Evolutionary conservation across 2,113 vertebrate genomes (phyloP), one percentile per base, ranked within the genome.

Genomic region (Eira barbara): DNA sequence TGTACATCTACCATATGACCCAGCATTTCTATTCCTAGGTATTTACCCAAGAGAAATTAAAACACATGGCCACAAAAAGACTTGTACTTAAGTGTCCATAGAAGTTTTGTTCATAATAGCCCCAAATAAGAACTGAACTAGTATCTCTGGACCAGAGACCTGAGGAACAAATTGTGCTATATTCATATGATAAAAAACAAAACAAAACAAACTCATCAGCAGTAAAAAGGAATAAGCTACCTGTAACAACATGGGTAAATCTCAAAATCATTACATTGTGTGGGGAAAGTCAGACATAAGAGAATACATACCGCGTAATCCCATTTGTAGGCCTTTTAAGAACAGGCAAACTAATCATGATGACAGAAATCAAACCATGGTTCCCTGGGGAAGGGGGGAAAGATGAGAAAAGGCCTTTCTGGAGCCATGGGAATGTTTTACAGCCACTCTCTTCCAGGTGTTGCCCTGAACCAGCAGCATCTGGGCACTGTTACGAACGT

Each of bases 21-120:
- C 18, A 73, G 34, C 29, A 96, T 61, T 83, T 88, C 76, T 57
- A 89, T 15, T 92, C 55, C 80, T 55, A 65, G 34, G 39, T 95
- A 73, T 80, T 83, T 76, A 94, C 27, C 71, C 55, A 93, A 96
- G 47, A 96, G 29, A 96, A 91, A 76, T 52, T 12, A 95, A 96
- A 91, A 55, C 8, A 57, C 4, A 52, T 29, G 29, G 36, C 49
- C 34, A 91, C 29, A 52, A 39, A 67, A 59, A 71, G 36, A 81
- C 47, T 76, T 94, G 34, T 17, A 92, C 1, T 25, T 94, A 74
- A 91, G 84, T 76, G 10, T 52, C 69, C 89, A 85, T 0, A 52
- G 31, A 73, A 49, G 69, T 55, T 89, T 45, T 83, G 59, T 63
- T 90, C 78, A 57, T 73, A 71, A 67, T 29, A 86, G 3, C n/a